These are phyloP conservation scores for Prionailurus bengalensis DNA, from an alignment of 2,113 vertebrate genomes.

Conservation along the genomic window DNA sequence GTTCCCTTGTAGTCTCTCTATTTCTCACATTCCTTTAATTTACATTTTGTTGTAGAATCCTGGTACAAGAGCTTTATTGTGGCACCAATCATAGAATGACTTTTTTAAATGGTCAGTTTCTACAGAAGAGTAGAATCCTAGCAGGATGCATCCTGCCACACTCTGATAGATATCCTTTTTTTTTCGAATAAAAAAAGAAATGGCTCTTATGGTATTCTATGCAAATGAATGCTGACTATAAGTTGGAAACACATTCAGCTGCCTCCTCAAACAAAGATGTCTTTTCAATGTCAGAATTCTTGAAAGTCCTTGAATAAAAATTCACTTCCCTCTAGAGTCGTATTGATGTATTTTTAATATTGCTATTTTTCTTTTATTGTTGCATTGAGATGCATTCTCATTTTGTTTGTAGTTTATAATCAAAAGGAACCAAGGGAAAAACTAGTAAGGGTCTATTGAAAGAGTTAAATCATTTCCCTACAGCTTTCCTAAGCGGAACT, in stretches of 20 bases:
- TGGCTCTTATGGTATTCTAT: slow-evolving; percentile 68
- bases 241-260: slow-evolving; percentile 65
- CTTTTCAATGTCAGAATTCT: slow-evolving; percentile 60
- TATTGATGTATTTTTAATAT: slow-evolving; percentile 80
- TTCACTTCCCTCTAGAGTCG: slow-evolving; percentile 58
- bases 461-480: slow-evolving; percentile 87
- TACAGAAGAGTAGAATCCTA: slow-evolving; percentile 10
- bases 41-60: slow-evolving; percentile 53
- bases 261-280: slow-evolving; percentile 68
- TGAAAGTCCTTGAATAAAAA: slow-evolving; percentile 65
- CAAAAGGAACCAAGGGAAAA: slow-evolving; percentile 59
- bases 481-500: slow-evolving; percentile 88
- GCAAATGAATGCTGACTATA: slow-evolving; percentile 74
- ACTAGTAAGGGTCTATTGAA: slow-evolving; percentile 72
- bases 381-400: slow-evolving; percentile 55
- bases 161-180: slow-evolving; percentile 42
- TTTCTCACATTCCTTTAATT: slow-evolving; percentile 64
- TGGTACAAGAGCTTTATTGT: slow-evolving; percentile 39
- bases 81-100: neutral
- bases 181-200: slow-evolving; percentile 47
- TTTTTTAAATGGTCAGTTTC: slow-evolving; percentile 59
- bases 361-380: slow-evolving; percentile 73
- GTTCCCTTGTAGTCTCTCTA: neutral
- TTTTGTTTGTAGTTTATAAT: slow-evolving; percentile 73
- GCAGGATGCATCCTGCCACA: slow-evolving; percentile 20